Evolutionary conservation across 1,140 invertebrate genomes (phyloP), one percentile per base, ranked within the genome.

Genomic region (Megalopta genalis): DNA sequence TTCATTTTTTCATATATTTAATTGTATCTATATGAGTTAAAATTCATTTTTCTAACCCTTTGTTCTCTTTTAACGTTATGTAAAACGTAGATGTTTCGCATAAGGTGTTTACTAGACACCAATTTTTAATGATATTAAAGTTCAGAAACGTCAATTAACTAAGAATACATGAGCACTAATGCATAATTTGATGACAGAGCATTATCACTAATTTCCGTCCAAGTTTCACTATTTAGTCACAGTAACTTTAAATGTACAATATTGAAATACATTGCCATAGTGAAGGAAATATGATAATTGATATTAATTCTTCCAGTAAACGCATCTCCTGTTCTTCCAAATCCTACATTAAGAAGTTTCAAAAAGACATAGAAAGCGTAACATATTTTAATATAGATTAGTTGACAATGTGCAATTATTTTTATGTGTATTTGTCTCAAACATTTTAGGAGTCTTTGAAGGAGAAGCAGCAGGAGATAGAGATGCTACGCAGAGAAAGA

Each of bases 401-500:
- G 1, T 37, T 37, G 21, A 27, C 16, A 18, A 63, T 16, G 1
- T 8, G 10, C 18, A 59, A 65, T 37, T 25, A 57, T n/a, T 62
- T 16, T 37, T 39, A 74, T 1, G 4, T 32, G 32, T 32, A 52
- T 4, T n/a, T 2, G 14, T 62, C 0, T 67, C 2, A 49, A 46
- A 77, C 27, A n/a, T 93, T 92, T 88, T 90, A 99, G 97, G 97
- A 98, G 90, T 93, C 97, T 39, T 92, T 99, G 75, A 96, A 97
- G 90, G 98, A 99, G 91, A 99, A 98, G 90, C 97, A 98, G 89
- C 95, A 97, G 80, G 97, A 99, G 88, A 96, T 99, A 85, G 97
- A 98, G 88, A 95, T 97, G 87, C 93, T 99, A 60, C 94, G 98
- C 90, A 96, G 96, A 78, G 98, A 99, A 90, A 93, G 97, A 72